These are phyloP conservation scores for Drosophila pegasa DNA, from an alignment of 2,888 invertebrate species.

Conservation along the genomic window DNA sequence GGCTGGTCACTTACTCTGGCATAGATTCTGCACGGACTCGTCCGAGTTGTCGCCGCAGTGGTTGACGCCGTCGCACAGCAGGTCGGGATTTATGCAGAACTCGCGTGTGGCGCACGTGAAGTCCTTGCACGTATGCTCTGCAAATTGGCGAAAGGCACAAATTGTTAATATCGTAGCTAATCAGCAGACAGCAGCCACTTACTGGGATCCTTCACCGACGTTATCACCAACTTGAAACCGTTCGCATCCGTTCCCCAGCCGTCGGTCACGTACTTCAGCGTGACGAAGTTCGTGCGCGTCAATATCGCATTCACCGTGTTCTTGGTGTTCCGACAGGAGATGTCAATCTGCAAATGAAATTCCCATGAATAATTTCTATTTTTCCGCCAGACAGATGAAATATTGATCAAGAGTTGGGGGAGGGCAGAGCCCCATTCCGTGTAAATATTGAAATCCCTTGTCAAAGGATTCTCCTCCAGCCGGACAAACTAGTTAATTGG, in stretches of 20 bases:
- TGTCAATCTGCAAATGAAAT: slow-evolving; percentile 90
- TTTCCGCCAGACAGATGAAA: background rate
- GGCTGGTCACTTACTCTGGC: slow-evolving; percentile 90
- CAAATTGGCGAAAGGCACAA: slow-evolving; percentile 5
- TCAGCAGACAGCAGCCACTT: slow-evolving; percentile 85
- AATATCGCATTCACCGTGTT: slow-evolving; percentile 94
- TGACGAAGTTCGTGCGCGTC: slow-evolving; percentile 97
- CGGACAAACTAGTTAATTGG: slow-evolving; percentile 9
- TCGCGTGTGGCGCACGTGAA: slow-evolving; percentile 94
- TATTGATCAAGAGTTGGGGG: background rate
- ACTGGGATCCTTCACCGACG: slow-evolving; percentile 97
- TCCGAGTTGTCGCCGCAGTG: slow-evolving; percentile 98
- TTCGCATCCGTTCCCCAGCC: slow-evolving; percentile 96
- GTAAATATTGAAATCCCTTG: background rate
- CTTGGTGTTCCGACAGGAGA: slow-evolving; percentile 96
- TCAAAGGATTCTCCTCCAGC: background rate
- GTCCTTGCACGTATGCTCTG: slow-evolving; percentile 95
- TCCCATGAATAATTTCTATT: slow-evolving; percentile 6
- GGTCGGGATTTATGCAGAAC: slow-evolving; percentile 96
- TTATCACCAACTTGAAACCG: slow-evolving; percentile 96
- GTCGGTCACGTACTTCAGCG: slow-evolving; percentile 96
- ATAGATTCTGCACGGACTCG: slow-evolving; percentile 93
- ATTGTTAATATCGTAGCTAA: slow-evolving; percentile 8
- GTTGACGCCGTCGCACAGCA: slow-evolving; percentile 96
- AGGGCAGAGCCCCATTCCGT: background rate